Conservation (phyloP, 2,888 invertebrate genomes). For the Dysmachus trigonus region DNA sequence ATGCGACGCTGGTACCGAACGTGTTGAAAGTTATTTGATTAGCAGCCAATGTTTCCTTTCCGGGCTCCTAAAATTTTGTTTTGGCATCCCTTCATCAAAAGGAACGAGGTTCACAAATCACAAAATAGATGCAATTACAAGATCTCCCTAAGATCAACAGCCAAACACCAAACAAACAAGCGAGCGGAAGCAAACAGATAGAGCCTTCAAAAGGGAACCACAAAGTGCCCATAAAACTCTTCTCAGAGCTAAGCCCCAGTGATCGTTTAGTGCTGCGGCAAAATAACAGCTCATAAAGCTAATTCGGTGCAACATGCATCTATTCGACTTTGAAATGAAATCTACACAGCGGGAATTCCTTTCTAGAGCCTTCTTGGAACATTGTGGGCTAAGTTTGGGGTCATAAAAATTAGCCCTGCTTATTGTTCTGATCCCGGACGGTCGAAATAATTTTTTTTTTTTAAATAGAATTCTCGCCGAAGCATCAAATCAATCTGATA, state of each 20-base stretch:
- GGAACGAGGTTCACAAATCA: background rate
- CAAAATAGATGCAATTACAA: background rate
- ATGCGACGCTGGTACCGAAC: too few relatives aligned
- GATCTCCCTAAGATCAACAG: background rate
- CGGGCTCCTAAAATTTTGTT: background rate
- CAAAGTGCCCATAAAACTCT: conserved; percentile 11
- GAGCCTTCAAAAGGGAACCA: conserved; percentile 1
- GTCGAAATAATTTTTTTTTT: background rate
- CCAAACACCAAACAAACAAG: conserved; percentile 13
- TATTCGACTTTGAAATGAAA: background rate
- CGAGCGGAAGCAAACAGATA: background rate
- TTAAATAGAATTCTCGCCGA: background rate
- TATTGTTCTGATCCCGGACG: background rate
- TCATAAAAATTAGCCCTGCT: background rate
- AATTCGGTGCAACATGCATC: conserved; percentile 3
- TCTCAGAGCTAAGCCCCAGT: background rate
- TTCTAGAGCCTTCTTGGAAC: background rate
- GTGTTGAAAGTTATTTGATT: too few relatives aligned
- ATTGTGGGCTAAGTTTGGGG: background rate
- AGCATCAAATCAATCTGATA: background rate
- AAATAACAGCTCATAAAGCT: background rate
- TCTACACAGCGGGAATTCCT: background rate
- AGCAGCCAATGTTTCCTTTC: background rate
- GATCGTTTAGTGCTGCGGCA: background rate
- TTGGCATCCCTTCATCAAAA: background rate